These are phyloP conservation scores for Ridgeia piscesae DNA, from an alignment of 1,140 invertebrate species.

Conservation along the genomic window DNA sequence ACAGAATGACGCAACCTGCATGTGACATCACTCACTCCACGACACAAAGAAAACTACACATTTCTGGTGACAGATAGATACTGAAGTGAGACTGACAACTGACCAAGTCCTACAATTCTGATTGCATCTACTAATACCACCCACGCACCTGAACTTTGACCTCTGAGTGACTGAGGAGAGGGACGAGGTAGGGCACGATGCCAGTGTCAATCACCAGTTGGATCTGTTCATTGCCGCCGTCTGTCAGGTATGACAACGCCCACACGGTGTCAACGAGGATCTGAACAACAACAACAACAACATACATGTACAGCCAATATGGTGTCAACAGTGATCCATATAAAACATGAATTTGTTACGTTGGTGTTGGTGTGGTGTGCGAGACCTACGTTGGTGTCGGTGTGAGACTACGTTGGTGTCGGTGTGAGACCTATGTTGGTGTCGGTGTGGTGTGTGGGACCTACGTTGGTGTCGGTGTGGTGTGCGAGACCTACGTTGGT, in stretches of 20 bases:
- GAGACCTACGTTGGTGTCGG: not conserved
- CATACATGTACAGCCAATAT: too few relatives aligned
- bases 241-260: conserved; percentile 98
- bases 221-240: conserved; percentile 97
- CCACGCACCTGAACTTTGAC: conserved; percentile 74
- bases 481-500: conserved; percentile 43
- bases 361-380: not conserved
- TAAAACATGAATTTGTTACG: too few relatives aligned
- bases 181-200: conserved; percentile 91
- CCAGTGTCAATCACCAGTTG: conserved; percentile 97
- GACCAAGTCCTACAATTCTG: too few relatives aligned
- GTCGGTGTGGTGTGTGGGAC: too few relatives aligned
- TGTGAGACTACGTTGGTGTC: not conserved
- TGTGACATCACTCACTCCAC: too few relatives aligned
- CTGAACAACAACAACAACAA: conserved; percentile 59
- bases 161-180: conserved; percentile 91
- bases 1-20: not conserved
- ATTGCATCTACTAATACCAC: not conserved
- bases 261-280: conserved; percentile 98
- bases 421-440: too few relatives aligned
- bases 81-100: too few relatives aligned
- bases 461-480: too few relatives aligned
- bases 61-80: too few relatives aligned
- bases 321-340: not conserved
- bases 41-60: too few relatives aligned